Evolutionary conservation across 2,797 vertebrate genomes (phyloP).

Genomic region (Melanotaenia pygmaea): DNA sequence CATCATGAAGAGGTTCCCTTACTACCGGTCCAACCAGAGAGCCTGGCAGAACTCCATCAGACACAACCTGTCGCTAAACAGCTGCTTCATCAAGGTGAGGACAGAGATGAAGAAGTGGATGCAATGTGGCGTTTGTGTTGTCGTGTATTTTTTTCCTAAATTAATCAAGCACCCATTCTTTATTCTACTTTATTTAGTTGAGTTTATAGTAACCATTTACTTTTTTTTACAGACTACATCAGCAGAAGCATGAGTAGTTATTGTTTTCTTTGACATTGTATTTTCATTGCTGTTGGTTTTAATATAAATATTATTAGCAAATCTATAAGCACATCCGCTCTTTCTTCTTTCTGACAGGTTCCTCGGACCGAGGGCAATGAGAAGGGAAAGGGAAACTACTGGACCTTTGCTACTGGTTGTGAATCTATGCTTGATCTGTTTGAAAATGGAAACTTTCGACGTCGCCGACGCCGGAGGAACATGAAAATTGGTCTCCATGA

Average conservation of each 20-base stretch:
- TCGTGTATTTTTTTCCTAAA: background rate
- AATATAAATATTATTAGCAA: background rate
- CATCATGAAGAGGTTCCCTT: conserved; percentile 97
- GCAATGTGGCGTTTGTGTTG: background rate
- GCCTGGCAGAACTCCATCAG: conserved; percentile 99
- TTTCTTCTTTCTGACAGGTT: conserved; percentile 80
- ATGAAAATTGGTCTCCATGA: conserved; percentile 88
- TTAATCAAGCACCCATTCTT: background rate
- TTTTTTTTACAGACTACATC: background rate
- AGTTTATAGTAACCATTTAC: background rate
- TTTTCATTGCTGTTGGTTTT: background rate
- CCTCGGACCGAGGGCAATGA: conserved; percentile 94
- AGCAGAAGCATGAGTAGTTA: background rate
- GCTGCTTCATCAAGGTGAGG: conserved; percentile 96
- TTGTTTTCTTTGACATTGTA: background rate
- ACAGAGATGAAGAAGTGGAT: background rate
- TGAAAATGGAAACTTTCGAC: conserved; percentile 95
- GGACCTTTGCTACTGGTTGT: conserved; percentile 95
- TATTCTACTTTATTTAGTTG: background rate
- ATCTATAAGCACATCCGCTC: background rate
- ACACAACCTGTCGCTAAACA: conserved; percentile 98
- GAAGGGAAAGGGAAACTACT: conserved; percentile 97
- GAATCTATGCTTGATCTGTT: conserved; percentile 98
- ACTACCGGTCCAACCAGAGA: conserved; percentile 96
- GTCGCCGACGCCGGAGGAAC: conserved; percentile 89